phyloP scores from a whole-genome alignment of 2,888 invertebrate genomes.

The Nemurella pictetii region DNA sequence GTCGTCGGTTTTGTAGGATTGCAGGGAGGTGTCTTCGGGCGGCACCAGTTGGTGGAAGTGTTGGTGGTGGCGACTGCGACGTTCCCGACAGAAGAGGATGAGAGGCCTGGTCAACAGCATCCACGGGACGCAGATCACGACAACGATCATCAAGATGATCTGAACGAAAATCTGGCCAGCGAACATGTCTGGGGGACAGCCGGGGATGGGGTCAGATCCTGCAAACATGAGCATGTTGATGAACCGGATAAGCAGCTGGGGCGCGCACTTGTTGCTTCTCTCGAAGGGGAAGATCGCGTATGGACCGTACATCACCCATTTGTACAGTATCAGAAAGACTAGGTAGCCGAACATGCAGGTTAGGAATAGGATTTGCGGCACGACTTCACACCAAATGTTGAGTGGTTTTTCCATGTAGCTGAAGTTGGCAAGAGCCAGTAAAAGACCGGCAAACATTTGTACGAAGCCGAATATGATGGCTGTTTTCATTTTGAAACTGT shows the following conservation, averaged over 20 bases:
- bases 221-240: conserved; percentile 58
- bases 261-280: conserved; percentile 52
- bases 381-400: conserved; percentile 54
- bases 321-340: conserved; percentile 56
- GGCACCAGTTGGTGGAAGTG: background rate
- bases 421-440: conserved; percentile 49
- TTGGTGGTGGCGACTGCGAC: background rate
- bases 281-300: background rate
- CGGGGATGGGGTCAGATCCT: background rate
- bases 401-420: conserved; percentile 33
- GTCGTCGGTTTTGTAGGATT: background rate
- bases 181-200: conserved; percentile 3
- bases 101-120: conserved; percentile 81
- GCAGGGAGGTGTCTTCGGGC: background rate
- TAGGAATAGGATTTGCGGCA: conserved; percentile 60
- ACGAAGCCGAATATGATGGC: conserved; percentile 59
- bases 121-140: conserved; percentile 72
- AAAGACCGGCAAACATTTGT: conserved; percentile 60
- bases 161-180: conserved; percentile 61
- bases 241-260: conserved; percentile 59
- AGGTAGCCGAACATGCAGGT: conserved; percentile 60
- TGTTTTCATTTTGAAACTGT: conserved; percentile 61
- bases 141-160: conserved; percentile 62
- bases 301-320: conserved; percentile 55
- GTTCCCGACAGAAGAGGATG: conserved; percentile 51